Conservation (phyloP, 23 tunicate genomes). For the Corella eumyota region DNA sequence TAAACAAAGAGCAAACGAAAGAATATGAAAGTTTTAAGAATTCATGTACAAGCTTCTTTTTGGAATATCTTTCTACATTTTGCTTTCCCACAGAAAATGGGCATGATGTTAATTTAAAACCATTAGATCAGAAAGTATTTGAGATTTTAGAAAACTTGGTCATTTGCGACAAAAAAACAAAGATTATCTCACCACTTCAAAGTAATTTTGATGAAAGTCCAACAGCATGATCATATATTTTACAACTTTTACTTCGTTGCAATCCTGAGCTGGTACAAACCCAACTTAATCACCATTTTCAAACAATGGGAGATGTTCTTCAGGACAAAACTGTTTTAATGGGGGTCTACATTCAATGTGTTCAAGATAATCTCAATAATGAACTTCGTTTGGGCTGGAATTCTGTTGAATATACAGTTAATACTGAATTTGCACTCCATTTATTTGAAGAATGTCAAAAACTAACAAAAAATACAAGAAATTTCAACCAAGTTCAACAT, state of each 20-base stretch:
- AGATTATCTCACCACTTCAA: background rate
- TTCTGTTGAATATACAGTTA: background rate
- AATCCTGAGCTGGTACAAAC: constrained; percentile 10
- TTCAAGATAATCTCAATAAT: constrained; percentile 11
- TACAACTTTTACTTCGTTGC: constrained; percentile 33
- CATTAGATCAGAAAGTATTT: constrained; percentile 5
- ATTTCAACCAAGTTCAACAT: constrained; percentile 10
- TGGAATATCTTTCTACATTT: constrained; percentile 42
- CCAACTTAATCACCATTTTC: constrained; percentile 16
- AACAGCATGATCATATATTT: constrained; percentile 31
- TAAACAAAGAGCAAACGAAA: constrained; percentile 9
- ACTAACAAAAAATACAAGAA: background rate
- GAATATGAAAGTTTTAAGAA: constrained; percentile 13
- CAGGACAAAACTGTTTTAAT: constrained; percentile 10
- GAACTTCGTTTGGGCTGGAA: background rate
- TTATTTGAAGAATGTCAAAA: background rate
- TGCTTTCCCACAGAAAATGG: constrained; percentile 10
- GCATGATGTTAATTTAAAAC: background rate
- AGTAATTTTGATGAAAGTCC: constrained; percentile 13
- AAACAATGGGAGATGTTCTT: background rate
- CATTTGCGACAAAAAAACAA: constrained; percentile 21
- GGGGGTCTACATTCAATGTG: constrained; percentile 24
- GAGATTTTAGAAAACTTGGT: constrained; percentile 19
- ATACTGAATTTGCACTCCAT: background rate
- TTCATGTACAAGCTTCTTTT: constrained; percentile 47